Base-by-base conservation (phyloP, 2,113 vertebrate species). In the Nothocercus nigrocapillus region DNA sequence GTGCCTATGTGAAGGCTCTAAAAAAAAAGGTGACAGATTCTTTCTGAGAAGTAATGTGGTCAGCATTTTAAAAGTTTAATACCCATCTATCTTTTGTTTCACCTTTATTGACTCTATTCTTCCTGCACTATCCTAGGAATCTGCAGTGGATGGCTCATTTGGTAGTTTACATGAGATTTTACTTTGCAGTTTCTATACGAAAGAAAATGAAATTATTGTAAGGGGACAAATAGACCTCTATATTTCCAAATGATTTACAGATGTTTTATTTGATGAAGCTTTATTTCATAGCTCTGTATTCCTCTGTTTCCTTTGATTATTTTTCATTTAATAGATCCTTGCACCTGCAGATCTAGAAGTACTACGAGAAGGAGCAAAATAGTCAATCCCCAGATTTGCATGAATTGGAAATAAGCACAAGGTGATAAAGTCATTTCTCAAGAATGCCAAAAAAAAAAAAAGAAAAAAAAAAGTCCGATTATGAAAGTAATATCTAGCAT, bases 271-370 rank as follows among this genome's bases (percentile, higher is more conserved):
- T 67, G 74, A 58, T 32, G 7, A 3, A 58, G 13, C 22, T 34
- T 87, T 51, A 44, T 85, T 91, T 95, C 40, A 30, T 49, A 88
- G 10, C 19, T 59, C 3, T 18, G 11, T 76, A 49, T 91, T 77
- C 45, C n/a, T 66, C 47, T 69, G 54, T 82, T 92, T 91, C 21
- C n/a, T 78, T 82, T 84, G 49, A 44, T 40, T 84, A 9, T 54
- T 63, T 69, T 18, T 81, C 82, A 56, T 82, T 89, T 47, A 61
- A 61, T 51, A 75, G 2, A 2, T 93, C 45, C 77, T 85, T 87
- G 61, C 68, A 96, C 64, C 42, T 93, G 87, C 59, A 88, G 30
- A 62, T 64, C 49, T 84, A 62, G 68, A 90, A 95, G 68, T 21
- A 49, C 40, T 70, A 20, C 14, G 40, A 34, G 15, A 28, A 28